Base-by-base conservation (phyloP, 1,140 invertebrate genomes). In the Sinella curviseta region DNA sequence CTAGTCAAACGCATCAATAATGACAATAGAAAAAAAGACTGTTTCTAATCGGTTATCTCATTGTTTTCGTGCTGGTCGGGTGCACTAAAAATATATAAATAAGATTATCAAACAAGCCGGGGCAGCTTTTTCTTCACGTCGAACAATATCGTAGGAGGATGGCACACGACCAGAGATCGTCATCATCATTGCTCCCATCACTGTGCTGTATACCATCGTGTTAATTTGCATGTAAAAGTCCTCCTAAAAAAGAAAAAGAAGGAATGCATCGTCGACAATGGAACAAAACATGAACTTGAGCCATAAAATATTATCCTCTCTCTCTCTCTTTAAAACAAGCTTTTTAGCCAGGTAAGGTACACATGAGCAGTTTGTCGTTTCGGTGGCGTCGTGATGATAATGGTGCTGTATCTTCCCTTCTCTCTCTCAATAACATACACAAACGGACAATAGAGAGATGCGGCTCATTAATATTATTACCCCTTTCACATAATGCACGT, bases 211-310 rank as follows among this genome's bases (percentile, higher is more conserved):
- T n/a, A 20, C 20, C 8, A 48, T 48, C 39, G 20, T 48, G 39
- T 48, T 48, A 48, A 48, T 48, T 48, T 48, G 39, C 39, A 48
- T 48, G 39, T 48, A 48, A 48, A 48, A 48, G 20, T 48, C 39
- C 39, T 48, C 39, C 39, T 48, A 20, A 48, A 8, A n/a, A 12
- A 48, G 39, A 48, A 20, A 48, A 48, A 48, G 8, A 48, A 48
- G 39, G 20, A 12, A 48, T 48, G 39, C 20, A 48, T n/a, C 39
- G 20, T 48, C 20, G 39, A 48, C 39, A 48, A 48, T 48, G 20
- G 39, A 65, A n/a, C 57, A 65, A 65, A n/a, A 65, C 16, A 26
- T 26, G 26, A 65, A 65, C 57, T 65, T 65, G 57, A 65, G 57
- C 26, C 57, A 65, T 65, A 65, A 65, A 65, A 65, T 65, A n/a